phyloP scores from a whole-genome alignment of 2,797 vertebrate genomes.

The Trachops cirrhosus region DNA sequence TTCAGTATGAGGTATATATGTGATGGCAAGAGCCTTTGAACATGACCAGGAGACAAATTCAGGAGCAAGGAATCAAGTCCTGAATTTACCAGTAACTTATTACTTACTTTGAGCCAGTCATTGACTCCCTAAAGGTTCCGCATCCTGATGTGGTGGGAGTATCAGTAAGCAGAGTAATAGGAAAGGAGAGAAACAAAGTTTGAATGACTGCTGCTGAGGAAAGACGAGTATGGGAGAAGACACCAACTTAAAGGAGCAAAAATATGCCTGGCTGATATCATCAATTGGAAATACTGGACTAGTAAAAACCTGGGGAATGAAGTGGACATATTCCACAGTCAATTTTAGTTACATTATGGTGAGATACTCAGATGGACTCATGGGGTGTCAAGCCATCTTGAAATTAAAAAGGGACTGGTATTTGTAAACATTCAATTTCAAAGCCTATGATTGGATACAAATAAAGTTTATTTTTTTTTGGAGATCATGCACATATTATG shows the following conservation, averaged over 20 bases:
- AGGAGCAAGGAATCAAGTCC: background rate
- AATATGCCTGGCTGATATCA: background rate
- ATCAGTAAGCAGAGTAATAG: background rate
- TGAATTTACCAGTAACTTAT: background rate
- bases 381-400: background rate
- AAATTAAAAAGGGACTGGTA: background rate
- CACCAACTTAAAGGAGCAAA: background rate
- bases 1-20: background rate
- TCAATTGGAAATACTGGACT: background rate
- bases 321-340: background rate
- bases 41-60: background rate
- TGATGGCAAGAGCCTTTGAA: background rate
- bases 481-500: background rate
- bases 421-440: background rate
- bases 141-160: background rate
- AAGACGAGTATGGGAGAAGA: background rate
- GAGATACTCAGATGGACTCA: background rate
- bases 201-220: background rate
- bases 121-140: background rate
- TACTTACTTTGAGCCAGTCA: background rate
- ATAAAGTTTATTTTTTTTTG: constrained; percentile 37
- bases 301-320: background rate
- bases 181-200: background rate
- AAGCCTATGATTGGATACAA: background rate
- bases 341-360: background rate